Evolutionary conservation across 2,888 invertebrate species (phyloP).

Genomic region (Parnassius orleans): DNA sequence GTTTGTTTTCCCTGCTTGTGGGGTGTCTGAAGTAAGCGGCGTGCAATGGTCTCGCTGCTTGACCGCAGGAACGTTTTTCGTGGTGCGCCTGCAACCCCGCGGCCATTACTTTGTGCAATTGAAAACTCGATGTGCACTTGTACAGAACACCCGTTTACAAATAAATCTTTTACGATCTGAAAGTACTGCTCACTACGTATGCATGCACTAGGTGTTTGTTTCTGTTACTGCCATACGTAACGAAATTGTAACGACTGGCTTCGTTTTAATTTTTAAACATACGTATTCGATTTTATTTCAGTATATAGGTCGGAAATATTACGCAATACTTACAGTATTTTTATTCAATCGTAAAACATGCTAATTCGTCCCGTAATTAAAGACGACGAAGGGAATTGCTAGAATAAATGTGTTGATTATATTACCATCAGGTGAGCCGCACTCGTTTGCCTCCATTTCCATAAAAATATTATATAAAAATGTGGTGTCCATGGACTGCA

Average conservation of each 20-base stretch:
- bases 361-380: too few species aligned
- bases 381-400: too few species aligned
- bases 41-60: conserved; percentile 67
- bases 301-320: too few species aligned
- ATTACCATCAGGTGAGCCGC: too few species aligned
- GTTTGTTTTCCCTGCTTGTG: conserved; percentile 50
- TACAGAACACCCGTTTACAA: conserved; percentile 66
- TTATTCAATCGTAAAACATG: too few species aligned
- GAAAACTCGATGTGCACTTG: conserved; percentile 78
- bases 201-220: conserved; percentile 18
- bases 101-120: conserved; percentile 78
- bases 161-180: conserved; percentile 59
- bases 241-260: background rate
- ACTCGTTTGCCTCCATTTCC: too few species aligned
- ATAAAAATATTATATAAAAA: too few species aligned
- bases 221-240: conserved; percentile 10
- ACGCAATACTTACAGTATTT: too few species aligned
- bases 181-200: conserved; percentile 30
- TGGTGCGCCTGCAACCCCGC: conserved; percentile 61
- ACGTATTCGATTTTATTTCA: too few species aligned
- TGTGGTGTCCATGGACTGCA: too few species aligned
- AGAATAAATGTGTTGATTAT: too few species aligned
- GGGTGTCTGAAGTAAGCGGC: conserved; percentile 48
- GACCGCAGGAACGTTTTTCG: conserved; percentile 70
- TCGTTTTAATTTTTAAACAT: background rate